These are phyloP conservation scores for Macroteleia sp. DNA, from an alignment of 2,888 invertebrate genomes.

Conservation along the genomic window DNA sequence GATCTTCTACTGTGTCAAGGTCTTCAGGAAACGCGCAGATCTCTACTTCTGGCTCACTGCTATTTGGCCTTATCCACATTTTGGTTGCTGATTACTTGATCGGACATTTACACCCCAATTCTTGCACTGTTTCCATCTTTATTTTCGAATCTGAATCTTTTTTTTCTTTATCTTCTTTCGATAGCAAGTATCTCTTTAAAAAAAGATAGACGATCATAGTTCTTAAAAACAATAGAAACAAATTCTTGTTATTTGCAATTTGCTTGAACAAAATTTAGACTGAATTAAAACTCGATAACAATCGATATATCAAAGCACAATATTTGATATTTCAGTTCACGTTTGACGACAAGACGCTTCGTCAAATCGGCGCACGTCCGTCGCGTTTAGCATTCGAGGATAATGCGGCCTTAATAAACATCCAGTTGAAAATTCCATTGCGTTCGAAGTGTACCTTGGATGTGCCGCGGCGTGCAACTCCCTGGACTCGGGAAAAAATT, in stretches of 20 bases:
- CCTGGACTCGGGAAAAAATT: conserved; percentile 29
- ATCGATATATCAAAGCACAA: conserved; percentile 19
- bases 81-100: background rate
- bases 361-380: conserved; percentile 64
- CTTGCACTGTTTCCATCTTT: background rate
- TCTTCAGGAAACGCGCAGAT: conserved; percentile 69
- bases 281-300: conserved; percentile 6
- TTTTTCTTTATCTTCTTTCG: background rate
- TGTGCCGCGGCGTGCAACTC: conserved; percentile 14
- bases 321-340: conserved; percentile 52
- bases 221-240: background rate
- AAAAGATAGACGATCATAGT: background rate
- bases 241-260: too few relatives aligned
- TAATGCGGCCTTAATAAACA: conserved; percentile 63
- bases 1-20: conserved; percentile 85
- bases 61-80: conserved; percentile 39
- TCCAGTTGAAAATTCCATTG: conserved; percentile 60
- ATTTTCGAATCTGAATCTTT: background rate
- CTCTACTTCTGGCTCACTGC: conserved; percentile 29
- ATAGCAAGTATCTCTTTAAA: background rate
- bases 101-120: background rate
- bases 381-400: conserved; percentile 57
- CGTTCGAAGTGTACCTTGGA: conserved; percentile 32
- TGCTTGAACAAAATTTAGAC: background rate
- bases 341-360: conserved; percentile 38